Evolutionary conservation across 2,797 vertebrate species (phyloP).

Genomic region (Peromyscus attwateri): DNA sequence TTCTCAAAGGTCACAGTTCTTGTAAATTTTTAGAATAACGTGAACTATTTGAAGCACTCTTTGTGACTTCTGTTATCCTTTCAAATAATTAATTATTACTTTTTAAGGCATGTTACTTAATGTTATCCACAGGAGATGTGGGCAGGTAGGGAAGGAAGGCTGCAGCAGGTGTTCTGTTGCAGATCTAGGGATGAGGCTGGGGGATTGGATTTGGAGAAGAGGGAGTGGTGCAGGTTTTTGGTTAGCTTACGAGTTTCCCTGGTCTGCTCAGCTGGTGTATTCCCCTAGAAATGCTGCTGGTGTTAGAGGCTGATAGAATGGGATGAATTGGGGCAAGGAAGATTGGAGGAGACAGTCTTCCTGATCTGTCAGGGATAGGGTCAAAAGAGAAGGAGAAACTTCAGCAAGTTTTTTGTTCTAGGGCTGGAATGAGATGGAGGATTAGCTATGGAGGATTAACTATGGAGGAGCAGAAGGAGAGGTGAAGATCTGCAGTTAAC

Average conservation of each 20-base stretch:
- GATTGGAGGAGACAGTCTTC: neutral
- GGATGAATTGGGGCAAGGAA: neutral
- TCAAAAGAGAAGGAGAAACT: neutral
- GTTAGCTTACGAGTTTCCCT: neutral
- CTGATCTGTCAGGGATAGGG: neutral
- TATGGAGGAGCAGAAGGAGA: too few species aligned
- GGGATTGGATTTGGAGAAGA: too few species aligned
- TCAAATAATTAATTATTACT: conserved; percentile 30
- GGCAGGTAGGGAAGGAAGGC: neutral
- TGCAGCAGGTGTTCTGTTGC: neutral
- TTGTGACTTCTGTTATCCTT: neutral
- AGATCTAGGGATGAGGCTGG: neutral
- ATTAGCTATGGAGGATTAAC: too few species aligned
- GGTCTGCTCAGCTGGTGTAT: too few species aligned
- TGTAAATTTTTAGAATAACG: neutral
- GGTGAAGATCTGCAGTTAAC: neutral
- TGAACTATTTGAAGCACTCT: neutral
- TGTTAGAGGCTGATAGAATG: neutral
- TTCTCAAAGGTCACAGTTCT: conserved; percentile 46
- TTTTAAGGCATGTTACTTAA: neutral
- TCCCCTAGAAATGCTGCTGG: neutral
- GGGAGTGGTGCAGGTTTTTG: neutral
- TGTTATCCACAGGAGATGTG: neutral
- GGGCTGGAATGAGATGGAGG: rapidly evolving
- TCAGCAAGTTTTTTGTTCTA: too few species aligned